Evolutionary conservation across 2,797 vertebrate species (phyloP), one percentile per base, ranked within the genome.

Genomic region (Gallinago solitaria): DNA sequence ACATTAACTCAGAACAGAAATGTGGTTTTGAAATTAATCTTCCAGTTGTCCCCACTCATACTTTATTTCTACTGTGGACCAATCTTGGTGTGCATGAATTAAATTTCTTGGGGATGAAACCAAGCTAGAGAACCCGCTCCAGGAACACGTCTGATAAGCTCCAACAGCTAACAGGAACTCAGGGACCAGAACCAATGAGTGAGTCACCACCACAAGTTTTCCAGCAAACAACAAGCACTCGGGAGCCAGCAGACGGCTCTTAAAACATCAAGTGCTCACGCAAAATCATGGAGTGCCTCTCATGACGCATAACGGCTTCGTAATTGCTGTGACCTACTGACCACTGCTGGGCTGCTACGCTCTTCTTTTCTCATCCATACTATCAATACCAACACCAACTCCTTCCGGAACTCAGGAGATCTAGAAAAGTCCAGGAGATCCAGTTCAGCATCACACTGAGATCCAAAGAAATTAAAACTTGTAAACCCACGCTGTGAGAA

Each of bases 281-380:
- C 41, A 83, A 50, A 87, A 87, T 24, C 35, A 78, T 5, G 6
- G 32, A 73, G 57, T 41, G 45, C 25, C 28, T 48, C 32, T 70
- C 16, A 47, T 9, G 25, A 50, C 0, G 6, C 2, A 1, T 5
- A 69, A 60, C 0, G 9, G 33, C 28, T 87, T 69, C 0, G 0
- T 41, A 61, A 84, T 4, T 63, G 82, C 70, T 82, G 51, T 61
- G 47, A 83, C 63, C 78, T 37, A 5, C n/a, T 59, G 53, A 64
- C 48, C 57, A 33, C 2, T 71, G 50, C 59, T 57, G 59, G 32
- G 63, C 37, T 47, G 20, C 18, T 64, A 68, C 7, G 23, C 27
- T 90, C 32, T 23, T 79, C 33, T 27, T 35, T 89, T 21, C 78
- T 65, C 35, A 69, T 19, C 50, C 37, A 27, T 9, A 50, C 6